Evolutionary conservation across 2,888 invertebrate species (phyloP).

Genomic region (Nymphalis urticae): DNA sequence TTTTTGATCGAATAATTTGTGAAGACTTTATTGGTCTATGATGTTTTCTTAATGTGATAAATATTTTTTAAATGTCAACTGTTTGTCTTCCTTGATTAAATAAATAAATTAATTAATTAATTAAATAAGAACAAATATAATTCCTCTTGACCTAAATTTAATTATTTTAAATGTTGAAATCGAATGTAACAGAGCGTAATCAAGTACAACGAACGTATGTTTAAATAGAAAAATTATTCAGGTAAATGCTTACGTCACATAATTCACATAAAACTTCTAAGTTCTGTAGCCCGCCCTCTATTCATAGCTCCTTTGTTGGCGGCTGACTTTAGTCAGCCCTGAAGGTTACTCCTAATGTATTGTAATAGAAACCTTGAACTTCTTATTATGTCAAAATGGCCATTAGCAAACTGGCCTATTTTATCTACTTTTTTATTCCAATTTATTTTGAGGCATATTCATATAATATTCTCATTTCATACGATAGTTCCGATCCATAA

Average conservation of each 20-base stretch:
- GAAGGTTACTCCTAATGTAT: constrained; percentile 31
- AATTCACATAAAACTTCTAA: constrained; percentile 18
- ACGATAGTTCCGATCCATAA: no score
- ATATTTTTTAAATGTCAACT: no score
- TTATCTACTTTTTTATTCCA: neutral
- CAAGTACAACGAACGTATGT: neutral
- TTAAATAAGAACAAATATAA: no score
- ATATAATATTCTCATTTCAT: neutral
- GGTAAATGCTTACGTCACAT: neutral
- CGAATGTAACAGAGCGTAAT: no score
- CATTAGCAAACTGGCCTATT: constrained; percentile 7
- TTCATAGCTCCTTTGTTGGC: constrained; percentile 25
- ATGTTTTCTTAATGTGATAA: no score
- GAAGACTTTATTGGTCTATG: no score
- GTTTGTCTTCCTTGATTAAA: no score
- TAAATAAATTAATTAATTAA: no score
- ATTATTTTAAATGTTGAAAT: no score
- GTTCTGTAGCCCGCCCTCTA: constrained; percentile 10
- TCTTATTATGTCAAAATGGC: constrained; percentile 16
- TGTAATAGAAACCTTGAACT: constrained; percentile 30
- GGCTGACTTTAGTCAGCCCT: constrained; percentile 13
- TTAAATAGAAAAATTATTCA: neutral
- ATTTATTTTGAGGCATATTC: neutral
- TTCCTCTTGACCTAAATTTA: no score
- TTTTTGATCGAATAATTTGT: no score